Conservation (phyloP, 2,797 vertebrate genomes). For the Sebastes variabilis region DNA sequence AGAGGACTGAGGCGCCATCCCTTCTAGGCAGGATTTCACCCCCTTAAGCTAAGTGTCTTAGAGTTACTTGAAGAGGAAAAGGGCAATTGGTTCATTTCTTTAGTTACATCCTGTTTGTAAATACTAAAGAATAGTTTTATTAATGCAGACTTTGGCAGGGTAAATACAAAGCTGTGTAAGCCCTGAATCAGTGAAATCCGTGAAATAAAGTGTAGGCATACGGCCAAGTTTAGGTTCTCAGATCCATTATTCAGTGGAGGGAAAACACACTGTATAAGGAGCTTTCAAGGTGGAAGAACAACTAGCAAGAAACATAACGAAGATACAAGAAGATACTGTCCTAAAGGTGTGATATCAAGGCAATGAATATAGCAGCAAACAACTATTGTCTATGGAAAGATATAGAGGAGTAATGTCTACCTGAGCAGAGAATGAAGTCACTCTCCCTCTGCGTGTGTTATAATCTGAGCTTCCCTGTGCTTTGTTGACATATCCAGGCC, state of each 20-base stretch:
- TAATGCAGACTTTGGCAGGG: conserved; percentile 5
- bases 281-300: conserved; percentile 54
- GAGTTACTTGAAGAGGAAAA: conserved; percentile 27
- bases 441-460: too few species aligned
- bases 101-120: conserved; percentile 1
- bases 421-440: too few species aligned
- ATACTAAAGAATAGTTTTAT: conserved; percentile 3
- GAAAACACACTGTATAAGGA: conserved; percentile 54
- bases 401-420: too few species aligned
- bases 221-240: conserved; percentile 29
- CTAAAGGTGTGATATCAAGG: too few species aligned
- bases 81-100: conserved; percentile 28
- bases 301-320: conserved; percentile 16
- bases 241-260: conserved; percentile 41
- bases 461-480: too few species aligned
- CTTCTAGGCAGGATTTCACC: conserved; percentile 24
- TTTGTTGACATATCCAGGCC: too few species aligned
- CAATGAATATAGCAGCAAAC: too few species aligned
- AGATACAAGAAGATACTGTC: conserved; percentile 16
- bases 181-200: conserved; percentile 36
- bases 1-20: conserved; percentile 38
- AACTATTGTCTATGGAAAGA: too few species aligned
- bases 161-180: conserved; percentile 36
- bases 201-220: conserved; percentile 35
- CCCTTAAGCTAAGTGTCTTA: conserved; percentile 26